Evolutionary conservation across 1,140 invertebrate genomes (phyloP).

Genomic region (Bombus sibiricus): DNA sequence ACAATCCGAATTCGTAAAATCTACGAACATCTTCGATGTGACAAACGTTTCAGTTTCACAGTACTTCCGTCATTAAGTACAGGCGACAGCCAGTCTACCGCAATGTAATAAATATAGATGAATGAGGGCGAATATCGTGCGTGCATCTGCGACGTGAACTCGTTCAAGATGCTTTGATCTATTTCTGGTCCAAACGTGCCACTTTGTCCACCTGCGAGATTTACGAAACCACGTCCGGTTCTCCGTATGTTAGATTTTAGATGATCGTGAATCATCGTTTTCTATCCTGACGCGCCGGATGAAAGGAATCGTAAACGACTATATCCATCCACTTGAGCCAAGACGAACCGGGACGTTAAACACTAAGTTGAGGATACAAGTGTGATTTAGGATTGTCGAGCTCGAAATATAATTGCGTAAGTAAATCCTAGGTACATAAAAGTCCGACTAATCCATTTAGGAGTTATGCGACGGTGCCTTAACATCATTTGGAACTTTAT

Average conservation of each 20-base stretch:
- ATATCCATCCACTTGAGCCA: neutral
- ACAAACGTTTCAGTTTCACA: conserved; percentile 48
- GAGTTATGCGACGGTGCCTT: too few relatives aligned
- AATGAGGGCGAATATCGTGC: conserved; percentile 55
- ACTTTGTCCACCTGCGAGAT: conserved; percentile 64
- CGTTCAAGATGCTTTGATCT: conserved; percentile 59
- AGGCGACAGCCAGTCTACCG: conserved; percentile 56
- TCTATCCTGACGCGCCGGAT: conserved; percentile 1
- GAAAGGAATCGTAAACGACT: conserved; percentile 18
- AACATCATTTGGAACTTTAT: too few relatives aligned
- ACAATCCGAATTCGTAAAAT: neutral
- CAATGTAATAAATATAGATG: conserved; percentile 61
- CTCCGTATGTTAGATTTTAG: conserved; percentile 30
- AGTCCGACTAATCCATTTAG: neutral
- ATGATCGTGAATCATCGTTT: conserved; percentile 50
- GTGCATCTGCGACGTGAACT: conserved; percentile 52
- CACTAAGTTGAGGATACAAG: neutral
- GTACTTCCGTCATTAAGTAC: conserved; percentile 53
- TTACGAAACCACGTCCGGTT: conserved; percentile 62
- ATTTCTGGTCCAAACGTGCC: conserved; percentile 53
- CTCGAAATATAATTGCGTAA: neutral
- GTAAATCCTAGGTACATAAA: neutral
- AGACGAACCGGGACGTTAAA: neutral
- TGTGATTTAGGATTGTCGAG: neutral
- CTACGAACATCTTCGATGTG: conserved; percentile 20